phyloP scores from a whole-genome alignment of 2,113 vertebrate genomes.

The Anarhynchus alexandrinus region DNA sequence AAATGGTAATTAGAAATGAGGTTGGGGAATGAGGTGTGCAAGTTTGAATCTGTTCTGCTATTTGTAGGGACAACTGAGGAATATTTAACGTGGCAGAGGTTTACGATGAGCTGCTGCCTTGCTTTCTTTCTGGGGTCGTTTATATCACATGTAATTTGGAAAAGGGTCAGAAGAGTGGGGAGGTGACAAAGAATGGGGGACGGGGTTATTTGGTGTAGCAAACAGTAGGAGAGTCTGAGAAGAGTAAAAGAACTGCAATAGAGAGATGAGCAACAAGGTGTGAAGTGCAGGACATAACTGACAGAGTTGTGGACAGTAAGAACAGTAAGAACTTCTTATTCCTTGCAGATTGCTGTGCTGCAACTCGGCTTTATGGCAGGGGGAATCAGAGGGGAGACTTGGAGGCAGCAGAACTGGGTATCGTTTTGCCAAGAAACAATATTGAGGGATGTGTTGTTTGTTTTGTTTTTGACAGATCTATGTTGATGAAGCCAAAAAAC shows the following conservation, averaged over 20 bases:
- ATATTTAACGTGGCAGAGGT: not conserved
- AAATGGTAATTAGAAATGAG: not conserved
- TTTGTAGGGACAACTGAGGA: not conserved
- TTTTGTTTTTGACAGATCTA: slow-evolving; percentile 72
- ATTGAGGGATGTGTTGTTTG: not conserved
- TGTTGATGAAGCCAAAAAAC: slow-evolving; percentile 77
- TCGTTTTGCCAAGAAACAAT: not conserved
- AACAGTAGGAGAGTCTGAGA: not conserved
- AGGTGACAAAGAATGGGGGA: not conserved
- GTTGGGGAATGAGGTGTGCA: not conserved
- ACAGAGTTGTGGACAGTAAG: not conserved
- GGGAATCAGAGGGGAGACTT: not conserved
- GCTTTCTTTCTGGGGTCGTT: not conserved
- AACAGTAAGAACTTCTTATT: not conserved
- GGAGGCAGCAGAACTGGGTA: not conserved
- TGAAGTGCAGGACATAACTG: not conserved
- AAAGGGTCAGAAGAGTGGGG: not conserved
- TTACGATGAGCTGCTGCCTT: not conserved
- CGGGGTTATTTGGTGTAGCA: not conserved
- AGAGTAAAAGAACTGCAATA: not conserved
- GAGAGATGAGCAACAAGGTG: not conserved
- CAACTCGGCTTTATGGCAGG: not conserved
- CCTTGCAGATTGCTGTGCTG: not conserved
- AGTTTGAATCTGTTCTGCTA: not conserved
- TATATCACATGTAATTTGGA: not conserved